Percentiles rank a stretch among this genome's conserved stretches.
Conservation (phyloP, 1,140 invertebrate species). For the Marisa cornuarietis region DNA sequence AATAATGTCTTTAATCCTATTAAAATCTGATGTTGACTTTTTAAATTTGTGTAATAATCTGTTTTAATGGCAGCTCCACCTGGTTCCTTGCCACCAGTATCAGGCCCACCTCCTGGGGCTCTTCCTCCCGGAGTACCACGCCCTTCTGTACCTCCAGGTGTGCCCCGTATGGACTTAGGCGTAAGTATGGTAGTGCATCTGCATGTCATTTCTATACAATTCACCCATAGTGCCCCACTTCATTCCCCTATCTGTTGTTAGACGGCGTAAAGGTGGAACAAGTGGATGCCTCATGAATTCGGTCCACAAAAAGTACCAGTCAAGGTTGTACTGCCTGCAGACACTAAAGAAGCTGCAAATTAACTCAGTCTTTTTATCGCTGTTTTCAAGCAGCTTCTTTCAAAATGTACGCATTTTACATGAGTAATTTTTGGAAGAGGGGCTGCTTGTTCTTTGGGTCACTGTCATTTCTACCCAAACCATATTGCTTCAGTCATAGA, state of each 20-base stretch:
- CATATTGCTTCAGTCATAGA: too few species aligned
- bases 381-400: too few species aligned
- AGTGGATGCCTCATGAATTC: too few species aligned
- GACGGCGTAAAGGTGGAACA: not conserved
- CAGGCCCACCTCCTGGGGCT: constrained; percentile 36
- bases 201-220: too few species aligned
- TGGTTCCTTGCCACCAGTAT: constrained; percentile 33
- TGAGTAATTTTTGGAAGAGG: too few species aligned
- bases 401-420: too few species aligned
- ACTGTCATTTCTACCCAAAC: too few species aligned
- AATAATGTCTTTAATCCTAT: not conserved
- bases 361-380: too few species aligned
- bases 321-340: too few species aligned
- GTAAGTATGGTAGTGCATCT: not conserved
- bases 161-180: constrained; percentile 68
- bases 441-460: too few species aligned
- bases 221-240: too few species aligned
- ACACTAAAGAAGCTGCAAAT: too few species aligned
- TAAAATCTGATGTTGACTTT: constrained; percentile 9
- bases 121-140: constrained; percentile 64
- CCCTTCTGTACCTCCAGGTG: constrained; percentile 72
- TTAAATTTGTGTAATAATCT: constrained; percentile 21
- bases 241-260: not conserved
- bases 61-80: constrained; percentile 20
- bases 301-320: not conserved